Evolutionary conservation across 2,797 vertebrate genomes (phyloP), one percentile per base, ranked within the genome.

Genomic region (Cyclopterus lumpus): DNA sequence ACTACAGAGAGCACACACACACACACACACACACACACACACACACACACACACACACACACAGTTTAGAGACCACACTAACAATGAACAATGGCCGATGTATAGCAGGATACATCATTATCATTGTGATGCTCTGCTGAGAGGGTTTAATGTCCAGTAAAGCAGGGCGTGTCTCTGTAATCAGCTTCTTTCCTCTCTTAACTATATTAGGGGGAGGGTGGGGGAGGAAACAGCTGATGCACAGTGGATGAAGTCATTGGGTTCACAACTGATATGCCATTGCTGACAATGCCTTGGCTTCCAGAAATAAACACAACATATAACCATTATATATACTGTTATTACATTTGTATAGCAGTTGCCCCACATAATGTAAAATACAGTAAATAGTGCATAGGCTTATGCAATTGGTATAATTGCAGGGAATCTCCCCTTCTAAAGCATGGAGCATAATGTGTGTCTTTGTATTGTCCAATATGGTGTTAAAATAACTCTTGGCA

Each of bases 221-320:
- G 90, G 92, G 91, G 91, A 86, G 86, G 91, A 91, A 71, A 91
- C 93, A 92, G 91, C 91, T 93, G 92, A 93, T 90, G 88, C 87
- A 73, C 84, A 86, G 86, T 87, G 88, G 88, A 83, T 85, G 89
- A 90, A 83, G 81, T 92, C 91, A 87, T 46, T 77, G 76, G 75
- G 3, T 49, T 82, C 73, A 76, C 70, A 65, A 72, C 74, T 83
- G 79, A 84, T 77, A 77, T 86, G 68, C 84, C 86, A 26, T 88
- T 58, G 70, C 42, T 67, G 58, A 28, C 26, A 53, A 26, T 69
- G 34, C 67, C 80, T 73, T 58, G 40, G 18, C 48, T 49, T 1
- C 38, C 24, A n/a, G 14, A 76, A 51, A 86, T 65, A 4, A 54
- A 66, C 6, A 46, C 48, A 66, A 38, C 9, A 42, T 73, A 26